A percentile compares a stretch with the other conserved stretches of the same genome.
These are phyloP conservation scores for Diphyllodes magnificus DNA, from an alignment of 2,113 vertebrate species.

Conservation along the genomic window DNA sequence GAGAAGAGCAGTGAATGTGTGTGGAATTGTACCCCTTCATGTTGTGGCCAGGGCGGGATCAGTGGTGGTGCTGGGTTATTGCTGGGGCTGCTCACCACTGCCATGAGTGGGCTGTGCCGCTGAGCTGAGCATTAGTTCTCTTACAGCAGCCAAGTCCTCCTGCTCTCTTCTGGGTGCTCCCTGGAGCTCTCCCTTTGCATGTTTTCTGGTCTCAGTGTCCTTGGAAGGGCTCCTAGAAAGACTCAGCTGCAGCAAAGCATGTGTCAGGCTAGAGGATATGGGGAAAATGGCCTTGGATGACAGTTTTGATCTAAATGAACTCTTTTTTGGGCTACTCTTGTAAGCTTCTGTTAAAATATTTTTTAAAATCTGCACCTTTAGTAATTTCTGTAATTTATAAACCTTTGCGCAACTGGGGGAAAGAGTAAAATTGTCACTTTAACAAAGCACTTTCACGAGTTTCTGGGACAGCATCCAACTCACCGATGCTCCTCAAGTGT, in stretches of 20 bases:
- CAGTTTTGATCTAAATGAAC: neutral
- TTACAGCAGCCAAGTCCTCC: neutral
- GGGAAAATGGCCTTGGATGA: neutral
- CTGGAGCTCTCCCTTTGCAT: neutral
- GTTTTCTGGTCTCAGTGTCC: neutral
- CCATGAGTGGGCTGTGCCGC: neutral
- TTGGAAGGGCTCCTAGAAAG: neutral
- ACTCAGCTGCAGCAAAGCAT: neutral
- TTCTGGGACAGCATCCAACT: neutral
- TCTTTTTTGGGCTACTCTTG: neutral
- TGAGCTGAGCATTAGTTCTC: neutral
- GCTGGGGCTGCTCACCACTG: neutral
- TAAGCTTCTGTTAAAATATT: neutral
- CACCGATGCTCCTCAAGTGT: neutral
- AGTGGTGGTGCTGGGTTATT: neutral
- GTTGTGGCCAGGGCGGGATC: fast-evolving
- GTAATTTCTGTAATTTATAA: neutral
- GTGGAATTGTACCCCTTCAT: fast-evolving
- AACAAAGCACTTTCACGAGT: neutral
- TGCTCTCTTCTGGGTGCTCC: neutral
- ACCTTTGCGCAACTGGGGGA: fast-evolving
- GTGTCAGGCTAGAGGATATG: neutral
- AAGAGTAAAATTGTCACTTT: neutral
- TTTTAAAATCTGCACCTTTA: neutral
- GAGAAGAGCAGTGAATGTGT: neutral